Evolutionary conservation across 2,888 invertebrate genomes (phyloP).

Genomic region (Caenorhabditis becei): DNA sequence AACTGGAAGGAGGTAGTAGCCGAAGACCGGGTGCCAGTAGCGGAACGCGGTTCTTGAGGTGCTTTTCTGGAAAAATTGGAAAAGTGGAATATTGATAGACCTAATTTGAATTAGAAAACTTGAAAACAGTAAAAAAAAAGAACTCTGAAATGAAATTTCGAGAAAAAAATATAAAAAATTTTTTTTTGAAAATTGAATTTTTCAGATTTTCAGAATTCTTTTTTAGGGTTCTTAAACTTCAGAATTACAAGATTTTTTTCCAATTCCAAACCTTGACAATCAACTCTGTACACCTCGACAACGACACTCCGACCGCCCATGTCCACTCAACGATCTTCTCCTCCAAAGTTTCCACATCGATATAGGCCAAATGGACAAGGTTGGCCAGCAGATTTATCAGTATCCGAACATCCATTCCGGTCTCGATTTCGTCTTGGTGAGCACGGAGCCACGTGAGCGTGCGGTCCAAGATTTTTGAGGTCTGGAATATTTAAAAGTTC

Average conservation of each 20-base stretch:
- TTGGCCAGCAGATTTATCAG: slow-evolving; percentile 77
- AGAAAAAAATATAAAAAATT: no score
- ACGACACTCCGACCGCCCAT: slow-evolving; percentile 64
- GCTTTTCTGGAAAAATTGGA: no score
- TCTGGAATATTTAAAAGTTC: no score
- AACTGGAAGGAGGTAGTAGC: slow-evolving; percentile 82
- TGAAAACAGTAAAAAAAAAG: no score
- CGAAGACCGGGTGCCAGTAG: slow-evolving; percentile 97
- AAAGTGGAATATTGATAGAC: no score
- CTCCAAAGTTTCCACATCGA: slow-evolving; percentile 65
- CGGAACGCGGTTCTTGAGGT: slow-evolving; percentile 52
- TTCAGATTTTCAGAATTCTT: no score
- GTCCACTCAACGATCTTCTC: slow-evolving; percentile 68
- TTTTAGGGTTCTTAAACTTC: no score
- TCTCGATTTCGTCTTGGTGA: slow-evolving; percentile 61
- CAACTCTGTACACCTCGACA: slow-evolving; percentile 67
- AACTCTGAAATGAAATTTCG: no score
- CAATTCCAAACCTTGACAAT: no score
- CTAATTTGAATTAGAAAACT: no score
- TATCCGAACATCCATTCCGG: slow-evolving; percentile 51
- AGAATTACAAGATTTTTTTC: no score
- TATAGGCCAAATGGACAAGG: slow-evolving; percentile 75
- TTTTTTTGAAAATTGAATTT: no score
- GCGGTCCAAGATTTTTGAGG: slow-evolving; percentile 60
- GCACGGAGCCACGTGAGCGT: slow-evolving; percentile 59